Evolutionary conservation across 2,888 invertebrate species (phyloP).

Genomic region (Eupithecia subfuscata): DNA sequence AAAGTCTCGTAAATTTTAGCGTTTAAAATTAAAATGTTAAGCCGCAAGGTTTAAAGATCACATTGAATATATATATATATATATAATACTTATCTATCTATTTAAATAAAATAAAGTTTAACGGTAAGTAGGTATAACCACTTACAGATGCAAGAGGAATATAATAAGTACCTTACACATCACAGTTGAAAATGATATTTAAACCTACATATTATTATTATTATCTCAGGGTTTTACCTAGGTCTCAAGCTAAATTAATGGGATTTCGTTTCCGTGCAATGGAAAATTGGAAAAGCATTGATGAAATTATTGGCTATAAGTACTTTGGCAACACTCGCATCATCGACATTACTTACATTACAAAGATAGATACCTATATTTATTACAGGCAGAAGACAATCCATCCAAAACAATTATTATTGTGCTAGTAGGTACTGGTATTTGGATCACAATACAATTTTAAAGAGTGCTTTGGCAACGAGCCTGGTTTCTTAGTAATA

Average conservation of each 20-base stretch:
- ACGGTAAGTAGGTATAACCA: neutral
- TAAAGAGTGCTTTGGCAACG: neutral
- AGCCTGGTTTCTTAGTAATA: neutral
- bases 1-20: slow-evolving; percentile 3
- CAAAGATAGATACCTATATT: too few relatives aligned
- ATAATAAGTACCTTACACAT: slow-evolving; percentile 3
- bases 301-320: too few relatives aligned
- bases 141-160: slow-evolving; percentile 4
- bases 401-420: neutral
- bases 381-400: neutral
- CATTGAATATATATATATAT: slow-evolving; percentile 5
- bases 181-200: slow-evolving; percentile 6
- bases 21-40: neutral
- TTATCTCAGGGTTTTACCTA: too few relatives aligned
- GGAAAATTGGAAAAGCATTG: neutral
- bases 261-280: neutral
- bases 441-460: neutral
- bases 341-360: too few relatives aligned
- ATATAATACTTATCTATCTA: neutral
- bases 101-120: neutral
- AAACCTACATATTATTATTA: too few relatives aligned
- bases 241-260: neutral
- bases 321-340: too few relatives aligned
- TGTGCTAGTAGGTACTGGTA: neutral
- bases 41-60: slow-evolving; percentile 14